These are phyloP conservation scores for Idaea biselata DNA, from an alignment of 2,888 invertebrate genomes.

Conservation along the genomic window DNA sequence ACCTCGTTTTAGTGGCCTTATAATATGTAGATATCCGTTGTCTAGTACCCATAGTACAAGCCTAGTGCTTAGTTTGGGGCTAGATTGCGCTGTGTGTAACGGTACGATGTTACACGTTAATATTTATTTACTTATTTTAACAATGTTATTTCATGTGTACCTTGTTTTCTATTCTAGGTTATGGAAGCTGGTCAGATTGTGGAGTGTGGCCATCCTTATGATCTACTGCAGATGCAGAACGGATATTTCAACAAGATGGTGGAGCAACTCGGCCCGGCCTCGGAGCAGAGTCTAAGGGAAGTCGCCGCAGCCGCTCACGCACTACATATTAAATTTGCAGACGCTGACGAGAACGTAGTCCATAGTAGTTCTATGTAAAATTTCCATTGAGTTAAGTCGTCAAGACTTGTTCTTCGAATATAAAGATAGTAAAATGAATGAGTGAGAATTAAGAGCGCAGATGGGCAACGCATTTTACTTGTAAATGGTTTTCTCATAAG, in stretches of 20 bases:
- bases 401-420: background rate
- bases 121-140: too few species aligned
- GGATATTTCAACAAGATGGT: slow-evolving; percentile 83
- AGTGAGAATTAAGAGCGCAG: too few species aligned
- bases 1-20: too few species aligned
- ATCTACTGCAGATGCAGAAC: slow-evolving; percentile 76
- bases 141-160: too few species aligned
- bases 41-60: too few species aligned
- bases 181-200: slow-evolving; percentile 83
- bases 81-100: too few species aligned
- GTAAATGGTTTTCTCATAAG: too few species aligned
- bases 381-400: background rate
- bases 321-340: slow-evolving; percentile 68
- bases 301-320: slow-evolving; percentile 59
- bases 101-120: too few species aligned
- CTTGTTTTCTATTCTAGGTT: slow-evolving; percentile 43
- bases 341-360: slow-evolving; percentile 54
- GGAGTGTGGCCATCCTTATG: slow-evolving; percentile 88
- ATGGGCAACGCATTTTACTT: too few species aligned
- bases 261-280: slow-evolving; percentile 80
- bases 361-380: slow-evolving; percentile 20
- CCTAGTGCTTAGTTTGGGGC: too few species aligned
- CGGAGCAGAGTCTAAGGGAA: slow-evolving; percentile 68
- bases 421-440: too few species aligned
- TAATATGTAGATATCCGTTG: too few species aligned